These are phyloP conservation scores for Lepidochitona cinerea DNA, from an alignment of 2,888 invertebrate genomes.

Conservation along the genomic window DNA sequence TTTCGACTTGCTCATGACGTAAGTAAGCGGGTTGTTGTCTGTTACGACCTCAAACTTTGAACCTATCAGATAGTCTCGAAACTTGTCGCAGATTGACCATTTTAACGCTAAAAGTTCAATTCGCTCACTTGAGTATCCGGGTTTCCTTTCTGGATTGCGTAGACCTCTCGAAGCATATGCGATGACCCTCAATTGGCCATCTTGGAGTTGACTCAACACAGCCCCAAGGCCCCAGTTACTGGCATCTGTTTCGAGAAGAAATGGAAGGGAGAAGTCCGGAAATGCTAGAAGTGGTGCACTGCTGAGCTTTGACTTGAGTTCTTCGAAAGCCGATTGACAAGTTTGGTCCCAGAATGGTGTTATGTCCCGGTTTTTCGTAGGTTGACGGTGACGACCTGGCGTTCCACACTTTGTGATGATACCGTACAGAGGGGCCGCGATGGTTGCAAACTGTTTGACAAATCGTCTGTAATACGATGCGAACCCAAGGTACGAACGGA, in stretches of 20 bases:
- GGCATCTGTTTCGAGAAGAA: constrained; percentile 22
- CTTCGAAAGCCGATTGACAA: constrained; percentile 24
- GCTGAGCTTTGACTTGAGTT: constrained; percentile 21
- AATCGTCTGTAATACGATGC: background rate
- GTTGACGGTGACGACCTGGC: background rate
- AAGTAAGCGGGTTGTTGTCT: constrained; percentile 20
- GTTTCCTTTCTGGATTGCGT: constrained; percentile 16
- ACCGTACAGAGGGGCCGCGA: background rate
- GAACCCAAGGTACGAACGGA: background rate
- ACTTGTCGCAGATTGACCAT: constrained; percentile 32
- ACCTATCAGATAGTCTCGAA: constrained; percentile 22
- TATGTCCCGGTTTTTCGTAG: background rate
- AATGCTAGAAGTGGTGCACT: constrained; percentile 25
- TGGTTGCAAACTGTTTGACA: background rate
- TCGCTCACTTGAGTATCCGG: constrained; percentile 25
- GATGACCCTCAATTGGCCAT: constrained; percentile 22
- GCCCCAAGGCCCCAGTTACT: constrained; percentile 21
- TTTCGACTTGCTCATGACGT: constrained; percentile 15
- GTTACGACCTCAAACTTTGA: constrained; percentile 18
- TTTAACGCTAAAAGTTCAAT: constrained; percentile 32
- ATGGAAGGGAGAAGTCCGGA: constrained; percentile 19
- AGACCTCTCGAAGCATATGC: constrained; percentile 26
- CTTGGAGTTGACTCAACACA: constrained; percentile 18
- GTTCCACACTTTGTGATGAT: background rate
- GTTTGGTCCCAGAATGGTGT: constrained; percentile 14